Evolutionary conservation across 2,888 invertebrate species (phyloP).

Genomic region (Bellardia pandia): DNA sequence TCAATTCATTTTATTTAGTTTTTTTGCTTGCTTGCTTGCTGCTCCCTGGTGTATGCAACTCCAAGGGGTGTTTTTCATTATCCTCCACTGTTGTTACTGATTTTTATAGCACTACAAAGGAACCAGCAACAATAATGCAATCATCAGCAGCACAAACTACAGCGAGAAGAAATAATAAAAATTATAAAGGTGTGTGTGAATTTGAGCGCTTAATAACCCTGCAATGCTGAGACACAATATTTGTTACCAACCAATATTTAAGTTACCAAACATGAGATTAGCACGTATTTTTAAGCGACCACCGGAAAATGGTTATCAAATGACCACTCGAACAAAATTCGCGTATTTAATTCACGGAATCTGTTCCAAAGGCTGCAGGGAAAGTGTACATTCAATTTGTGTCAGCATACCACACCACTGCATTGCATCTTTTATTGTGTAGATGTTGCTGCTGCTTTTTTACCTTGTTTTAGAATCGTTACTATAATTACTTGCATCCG

Average conservation of each 20-base stretch:
- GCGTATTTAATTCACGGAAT: no score
- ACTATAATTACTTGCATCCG: slow-evolving; percentile 71
- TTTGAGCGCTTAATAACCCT: neutral
- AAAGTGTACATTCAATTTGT: slow-evolving; percentile 4
- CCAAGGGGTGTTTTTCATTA: slow-evolving; percentile 62
- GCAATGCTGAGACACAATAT: no score
- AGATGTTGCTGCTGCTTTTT: neutral
- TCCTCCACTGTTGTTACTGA: slow-evolving; percentile 37
- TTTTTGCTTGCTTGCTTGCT: neutral
- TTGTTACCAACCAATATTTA: no score
- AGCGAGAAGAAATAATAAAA: neutral
- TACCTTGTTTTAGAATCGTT: slow-evolving; percentile 31
- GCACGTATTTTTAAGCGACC: no score
- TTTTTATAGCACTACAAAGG: slow-evolving; percentile 35
- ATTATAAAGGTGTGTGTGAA: slow-evolving; percentile 39
- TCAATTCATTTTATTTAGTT: slow-evolving; percentile 51
- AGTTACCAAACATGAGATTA: no score
- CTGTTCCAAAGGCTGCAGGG: no score
- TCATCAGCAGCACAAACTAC: neutral
- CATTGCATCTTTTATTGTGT: slow-evolving; percentile 3
- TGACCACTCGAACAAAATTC: no score
- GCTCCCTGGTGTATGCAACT: slow-evolving; percentile 2
- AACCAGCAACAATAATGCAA: slow-evolving; percentile 13
- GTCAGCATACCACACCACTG: neutral
- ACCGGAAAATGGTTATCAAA: no score